Base-by-base conservation (phyloP, 2,797 vertebrate genomes). In the Pyrocephalus nanus region DNA sequence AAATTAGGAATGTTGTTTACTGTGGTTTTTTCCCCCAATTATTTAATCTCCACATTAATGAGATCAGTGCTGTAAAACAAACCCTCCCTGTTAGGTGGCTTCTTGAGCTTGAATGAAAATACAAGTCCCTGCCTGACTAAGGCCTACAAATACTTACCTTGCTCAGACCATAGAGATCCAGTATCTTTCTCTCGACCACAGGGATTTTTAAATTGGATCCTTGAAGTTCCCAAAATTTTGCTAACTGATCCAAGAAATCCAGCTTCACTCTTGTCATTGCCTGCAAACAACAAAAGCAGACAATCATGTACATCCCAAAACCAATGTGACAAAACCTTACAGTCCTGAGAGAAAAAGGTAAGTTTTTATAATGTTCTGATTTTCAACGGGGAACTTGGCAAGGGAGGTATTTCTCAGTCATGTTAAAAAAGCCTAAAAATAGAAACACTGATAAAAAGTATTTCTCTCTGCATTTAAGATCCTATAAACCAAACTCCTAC, bases 191-290 rank as follows among this genome's bases (percentile, higher is more conserved):
- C 97, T 99, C 99, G 26, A 99, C 98, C 47, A 99, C 99, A 43
- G 99, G 99, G 73, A 99, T 99, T 92, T 99, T 99, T 78, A 99
- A 97, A 88, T 98, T 99, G 86, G 99, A 99, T 84, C 99, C 99
- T 72, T 99, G 99, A 90, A 99, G 98, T 93, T 99, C 99, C 99
- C 99, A 99, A 96, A 99, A 99, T 97, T 99, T 99, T 95, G 99
- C 99, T 51, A 99, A 98, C 95, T 99, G 99, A 98, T 99, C 99
- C 97, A 99, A 95, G 95, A 99, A 99, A 97, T 99, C 99, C 87
- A 99, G 97, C 96, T 99, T 99, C 67, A 99, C 98, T 95, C 99
- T 98, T 86, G 99, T 99, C 98, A 99, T 99, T 75, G 99, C 99
- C 99, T 99, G 92, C 82, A 96, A 86, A 75, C 62, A 88, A 61